Evolutionary conservation across 64 coral and sea anemone genomes (phyloP).

Genomic region (Porites australiensis): DNA sequence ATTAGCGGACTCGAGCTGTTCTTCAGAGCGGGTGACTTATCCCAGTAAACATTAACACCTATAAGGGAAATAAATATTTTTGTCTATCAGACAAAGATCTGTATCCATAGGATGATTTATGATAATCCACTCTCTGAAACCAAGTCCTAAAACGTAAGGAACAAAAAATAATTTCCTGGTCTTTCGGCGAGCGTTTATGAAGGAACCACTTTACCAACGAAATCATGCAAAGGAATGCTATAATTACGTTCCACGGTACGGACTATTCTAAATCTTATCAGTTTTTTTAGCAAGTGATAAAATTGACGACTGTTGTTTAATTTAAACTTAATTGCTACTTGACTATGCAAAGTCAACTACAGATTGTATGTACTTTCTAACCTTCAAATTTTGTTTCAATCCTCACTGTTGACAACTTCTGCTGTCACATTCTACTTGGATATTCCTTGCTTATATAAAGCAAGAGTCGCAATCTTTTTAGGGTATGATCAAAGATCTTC

Average conservation of each 20-base stretch:
- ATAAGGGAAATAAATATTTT: too few species aligned
- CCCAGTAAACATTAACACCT: background rate
- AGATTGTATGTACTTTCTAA: background rate
- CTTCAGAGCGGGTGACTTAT: background rate
- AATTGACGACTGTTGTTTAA: background rate
- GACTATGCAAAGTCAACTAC: background rate
- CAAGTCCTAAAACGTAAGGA: too few species aligned
- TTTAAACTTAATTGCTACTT: slow-evolving; percentile 10
- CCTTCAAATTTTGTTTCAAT: background rate
- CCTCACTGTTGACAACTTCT: background rate
- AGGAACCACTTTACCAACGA: too few species aligned
- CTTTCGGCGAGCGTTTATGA: too few species aligned
- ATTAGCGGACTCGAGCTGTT: background rate
- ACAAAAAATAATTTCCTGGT: too few species aligned
- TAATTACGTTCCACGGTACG: background rate
- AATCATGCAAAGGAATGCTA: background rate
- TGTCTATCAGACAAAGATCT: too few species aligned
- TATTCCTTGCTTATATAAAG: background rate
- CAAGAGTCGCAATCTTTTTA: too few species aligned
- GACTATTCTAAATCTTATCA: background rate
- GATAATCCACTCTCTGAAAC: too few species aligned
- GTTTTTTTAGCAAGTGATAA: background rate
- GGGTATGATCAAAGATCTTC: too few species aligned
- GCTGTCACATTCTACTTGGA: background rate
- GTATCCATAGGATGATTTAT: too few species aligned